Evolutionary conservation across 2,888 invertebrate species (phyloP).

Genomic region (Agonopterix arenella): DNA sequence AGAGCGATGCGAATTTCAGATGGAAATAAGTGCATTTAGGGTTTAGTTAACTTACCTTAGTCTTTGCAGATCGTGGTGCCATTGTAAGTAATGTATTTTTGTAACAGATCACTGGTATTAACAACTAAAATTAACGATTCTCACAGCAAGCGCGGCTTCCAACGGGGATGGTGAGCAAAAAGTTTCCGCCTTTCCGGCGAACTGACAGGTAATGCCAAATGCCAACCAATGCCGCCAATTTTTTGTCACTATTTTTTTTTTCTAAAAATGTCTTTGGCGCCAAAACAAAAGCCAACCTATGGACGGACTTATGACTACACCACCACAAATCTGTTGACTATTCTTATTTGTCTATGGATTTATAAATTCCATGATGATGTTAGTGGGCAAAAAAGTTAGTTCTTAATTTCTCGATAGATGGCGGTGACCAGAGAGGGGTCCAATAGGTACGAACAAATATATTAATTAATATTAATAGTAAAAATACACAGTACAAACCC

Average conservation of each 20-base stretch:
- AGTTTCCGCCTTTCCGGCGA: constrained; percentile 50
- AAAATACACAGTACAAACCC: too few relatives aligned
- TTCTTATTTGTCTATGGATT: too few relatives aligned
- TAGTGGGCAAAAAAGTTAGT: too few relatives aligned
- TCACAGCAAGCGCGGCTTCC: constrained; percentile 25
- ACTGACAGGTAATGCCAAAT: constrained; percentile 42
- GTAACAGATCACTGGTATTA: constrained; percentile 19
- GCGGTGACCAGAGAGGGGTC: too few relatives aligned
- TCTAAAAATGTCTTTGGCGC: too few relatives aligned
- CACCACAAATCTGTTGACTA: too few relatives aligned
- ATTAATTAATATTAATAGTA: too few relatives aligned
- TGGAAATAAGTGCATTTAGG: constrained; percentile 10
- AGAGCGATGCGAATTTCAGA: constrained; percentile 14
- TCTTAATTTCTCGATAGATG: too few relatives aligned
- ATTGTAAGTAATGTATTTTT: constrained; percentile 33
- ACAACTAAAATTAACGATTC: constrained; percentile 18
- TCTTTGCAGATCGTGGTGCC: constrained; percentile 60
- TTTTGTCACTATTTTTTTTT: constrained; percentile 14
- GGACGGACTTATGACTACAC: too few relatives aligned
- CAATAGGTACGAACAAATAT: too few relatives aligned
- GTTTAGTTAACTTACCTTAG: constrained; percentile 47
- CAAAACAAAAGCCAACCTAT: too few relatives aligned
- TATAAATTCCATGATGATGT: too few relatives aligned
- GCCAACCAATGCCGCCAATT: constrained; percentile 47
- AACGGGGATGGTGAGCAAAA: constrained; percentile 33